Conservation (phyloP, 2,797 vertebrate species). For the Momotus momota region DNA sequence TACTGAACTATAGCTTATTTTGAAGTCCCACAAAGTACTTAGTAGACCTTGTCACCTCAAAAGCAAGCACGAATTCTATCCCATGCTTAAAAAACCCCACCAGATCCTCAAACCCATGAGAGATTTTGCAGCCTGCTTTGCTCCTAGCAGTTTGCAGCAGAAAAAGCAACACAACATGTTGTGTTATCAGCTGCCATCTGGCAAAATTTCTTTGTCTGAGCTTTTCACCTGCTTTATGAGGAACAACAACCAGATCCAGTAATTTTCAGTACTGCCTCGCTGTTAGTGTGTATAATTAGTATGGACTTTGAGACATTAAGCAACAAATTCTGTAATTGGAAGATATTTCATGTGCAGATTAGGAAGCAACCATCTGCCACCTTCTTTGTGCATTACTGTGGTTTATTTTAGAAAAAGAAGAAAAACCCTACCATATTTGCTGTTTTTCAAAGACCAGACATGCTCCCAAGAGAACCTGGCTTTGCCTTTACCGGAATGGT, state of each 20-base stretch:
- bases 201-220: slow-evolving; percentile 35
- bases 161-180: slow-evolving; percentile 20
- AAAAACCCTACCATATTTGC: neutral
- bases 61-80: neutral
- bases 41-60: neutral
- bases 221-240: slow-evolving; percentile 43
- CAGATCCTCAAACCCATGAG: neutral
- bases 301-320: slow-evolving; percentile 56
- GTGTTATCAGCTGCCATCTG: slow-evolving; percentile 56
- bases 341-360: slow-evolving; percentile 64
- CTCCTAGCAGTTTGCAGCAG: neutral
- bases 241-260: slow-evolving; percentile 20
- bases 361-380: slow-evolving; percentile 60
- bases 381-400: slow-evolving; percentile 3
- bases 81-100: neutral
- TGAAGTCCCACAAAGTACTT: neutral
- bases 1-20: neutral
- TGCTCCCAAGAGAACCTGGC: neutral
- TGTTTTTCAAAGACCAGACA: neutral
- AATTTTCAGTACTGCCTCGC: neutral
- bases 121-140: neutral
- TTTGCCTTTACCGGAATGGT: neutral
- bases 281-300: slow-evolving; percentile 36
- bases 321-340: slow-evolving; percentile 53
- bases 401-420: slow-evolving; percentile 23